Base-by-base conservation (phyloP, 2,888 invertebrate species). In the Cheilosia grossa region DNA sequence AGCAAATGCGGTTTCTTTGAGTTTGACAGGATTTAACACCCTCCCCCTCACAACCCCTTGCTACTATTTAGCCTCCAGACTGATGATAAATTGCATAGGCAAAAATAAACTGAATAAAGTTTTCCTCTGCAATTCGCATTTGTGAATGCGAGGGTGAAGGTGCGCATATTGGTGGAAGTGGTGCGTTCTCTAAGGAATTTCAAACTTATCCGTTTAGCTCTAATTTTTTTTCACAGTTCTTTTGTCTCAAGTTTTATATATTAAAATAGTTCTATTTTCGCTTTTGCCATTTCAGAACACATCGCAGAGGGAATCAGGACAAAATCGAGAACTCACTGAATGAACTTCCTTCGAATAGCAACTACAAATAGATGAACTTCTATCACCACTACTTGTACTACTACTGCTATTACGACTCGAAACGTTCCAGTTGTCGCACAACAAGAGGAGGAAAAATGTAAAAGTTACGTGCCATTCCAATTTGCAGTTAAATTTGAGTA, bases 401-500 rank as follows among this genome's bases (percentile, higher is more conserved):
- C 30, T 37, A n/a, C 58, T 19, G 1, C 27, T 40, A 19, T 19
- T 17, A n/a, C 30, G 40, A 9, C 42, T 61, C 40, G 44, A 47
- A 77, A 59, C 56, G 53, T 74, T 82, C 80, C 70, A 83, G 33
- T 74, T 64, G 77, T 58, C 56, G 47, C 73, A 64, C 59, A 82
- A 67, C 61, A 82, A 82, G 58, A 72, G 64, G 58, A 78, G 63
- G 63, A 82, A 86, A 86, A 86, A 82, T 81, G 86, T 82, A 86
- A 86, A 86, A 82, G 58, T 78, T 73, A 82, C 82, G 77, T 82
- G 82, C 53, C 66, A 82, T 82, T 81, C 67, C 81, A 82, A 82
- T 86, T 80, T 86, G 77, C 86, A 86, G 82, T 86, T 69, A 81
- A 86, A 86, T 86, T 85, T 72, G 85, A 85, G 81, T 85, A 44